These are phyloP conservation scores for Lepus americanus DNA, from an alignment of 2,113 vertebrate species.

Conservation along the genomic window DNA sequence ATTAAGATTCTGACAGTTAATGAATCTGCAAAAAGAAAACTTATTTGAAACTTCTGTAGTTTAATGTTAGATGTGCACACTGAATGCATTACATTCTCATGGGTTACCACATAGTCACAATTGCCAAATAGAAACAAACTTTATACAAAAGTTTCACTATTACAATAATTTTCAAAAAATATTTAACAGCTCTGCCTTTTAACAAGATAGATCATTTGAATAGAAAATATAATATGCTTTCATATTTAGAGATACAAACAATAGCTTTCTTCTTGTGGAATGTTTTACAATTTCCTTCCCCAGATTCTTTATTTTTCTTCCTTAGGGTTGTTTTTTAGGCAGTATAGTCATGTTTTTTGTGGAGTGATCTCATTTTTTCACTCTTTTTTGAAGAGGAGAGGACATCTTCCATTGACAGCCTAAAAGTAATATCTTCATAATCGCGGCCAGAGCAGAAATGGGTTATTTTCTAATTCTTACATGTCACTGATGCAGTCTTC, in stretches of 20 bases:
- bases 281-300: neutral
- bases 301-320: neutral
- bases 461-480: slow-evolving; percentile 43
- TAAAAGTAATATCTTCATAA: slow-evolving; percentile 32
- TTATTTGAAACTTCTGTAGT: slow-evolving; percentile 16
- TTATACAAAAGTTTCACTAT: neutral
- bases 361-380: neutral
- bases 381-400: neutral
- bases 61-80: slow-evolving; percentile 68
- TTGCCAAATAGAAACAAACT: slow-evolving; percentile 24
- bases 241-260: neutral
- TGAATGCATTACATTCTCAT: slow-evolving; percentile 42
- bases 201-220: slow-evolving; percentile 28
- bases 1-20: neutral
- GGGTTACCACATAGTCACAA: slow-evolving; percentile 66
- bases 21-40: slow-evolving; percentile 59
- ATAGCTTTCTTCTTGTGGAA: slow-evolving; percentile 32
- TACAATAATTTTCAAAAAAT: neutral
- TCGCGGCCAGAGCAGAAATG: slow-evolving; percentile 34
- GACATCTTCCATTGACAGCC: neutral
- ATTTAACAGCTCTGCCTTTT: neutral
- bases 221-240: slow-evolving; percentile 40
- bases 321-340: neutral
- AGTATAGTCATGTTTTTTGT: neutral
- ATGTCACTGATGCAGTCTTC: neutral